Base-by-base conservation (phyloP, 2,888 invertebrate genomes). In the Carabus problematicus region DNA sequence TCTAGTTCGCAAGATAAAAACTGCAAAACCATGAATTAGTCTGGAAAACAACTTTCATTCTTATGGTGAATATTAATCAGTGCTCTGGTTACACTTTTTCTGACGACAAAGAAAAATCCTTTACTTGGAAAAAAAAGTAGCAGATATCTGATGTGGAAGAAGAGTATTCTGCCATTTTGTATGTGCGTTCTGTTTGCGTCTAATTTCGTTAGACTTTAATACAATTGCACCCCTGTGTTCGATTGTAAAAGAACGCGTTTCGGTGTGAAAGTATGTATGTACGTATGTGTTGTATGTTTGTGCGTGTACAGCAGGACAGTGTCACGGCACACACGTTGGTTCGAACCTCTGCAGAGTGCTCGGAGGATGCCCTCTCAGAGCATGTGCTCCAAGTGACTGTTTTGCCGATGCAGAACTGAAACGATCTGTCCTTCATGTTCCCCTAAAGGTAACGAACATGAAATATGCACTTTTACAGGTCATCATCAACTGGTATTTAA, bases 381-480 rank as follows among this genome's bases (percentile, higher is more conserved):
- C 67, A 67, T 67, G 59, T 67, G 67, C 60, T 67, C 67, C 54
- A 52, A 52, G 29, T 67, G 42, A 56, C 64, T 67, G 67, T 60
- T 60, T 41, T 67, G 60, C 18, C 60, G 60, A 29, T 67, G 67
- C 11, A 60, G 60, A 12, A 45, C 55, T 42, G 56, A 60, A 19
- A 67, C 43, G 40, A 67, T 67, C 19, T 60, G 14, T 47, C 14
- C 67, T 58, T 60, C 67, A 47, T 67, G 67, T 59, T 41, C n/a
- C 8, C 67, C 67, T 67, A 59, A 16, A 66, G n/a, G 19, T 16
- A 19, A 52, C 18, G 52, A 6, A 29, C 29, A 29, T 29, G 29
- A 29, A 29, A 29, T 29, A 29, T 29, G 29, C 29, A 29, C 29
- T 29, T 29, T 29, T 29, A 29, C 29, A 29, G 29, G 29, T 29